These are phyloP conservation scores for Cheracebus regulus DNA, from an alignment of 2,797 vertebrate genomes.

Conservation along the genomic window DNA sequence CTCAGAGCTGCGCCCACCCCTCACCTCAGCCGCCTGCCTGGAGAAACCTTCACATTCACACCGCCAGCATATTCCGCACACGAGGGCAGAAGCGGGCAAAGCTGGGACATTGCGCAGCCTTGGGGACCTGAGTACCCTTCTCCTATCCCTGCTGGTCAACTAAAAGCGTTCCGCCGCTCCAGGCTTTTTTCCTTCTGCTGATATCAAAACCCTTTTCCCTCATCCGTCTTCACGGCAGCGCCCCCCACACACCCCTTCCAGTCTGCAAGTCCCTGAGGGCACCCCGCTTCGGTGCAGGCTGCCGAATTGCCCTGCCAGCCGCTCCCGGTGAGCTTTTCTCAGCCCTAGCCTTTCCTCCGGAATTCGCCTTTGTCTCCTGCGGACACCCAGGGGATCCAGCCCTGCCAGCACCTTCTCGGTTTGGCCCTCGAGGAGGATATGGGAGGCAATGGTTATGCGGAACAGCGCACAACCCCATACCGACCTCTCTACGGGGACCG, in stretches of 20 bases:
- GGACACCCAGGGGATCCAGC: slow-evolving; percentile 55
- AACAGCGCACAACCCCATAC: slow-evolving; percentile 46
- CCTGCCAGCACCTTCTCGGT: background rate
- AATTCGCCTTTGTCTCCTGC: slow-evolving; percentile 81
- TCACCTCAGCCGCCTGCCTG: no score
- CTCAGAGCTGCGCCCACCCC: background rate
- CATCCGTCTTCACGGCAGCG: background rate
- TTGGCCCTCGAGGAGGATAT: background rate
- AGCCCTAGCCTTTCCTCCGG: slow-evolving; percentile 49
- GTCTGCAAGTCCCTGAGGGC: background rate
- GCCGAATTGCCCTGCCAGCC: background rate
- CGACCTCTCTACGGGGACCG: slow-evolving; percentile 68
- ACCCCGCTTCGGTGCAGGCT: background rate
- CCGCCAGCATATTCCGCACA: slow-evolving; percentile 30
- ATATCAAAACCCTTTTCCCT: slow-evolving; percentile 23
- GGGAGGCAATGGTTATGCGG: background rate
- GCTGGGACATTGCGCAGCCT: slow-evolving; percentile 39
- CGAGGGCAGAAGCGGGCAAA: slow-evolving; percentile 71
- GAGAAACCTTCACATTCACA: background rate
- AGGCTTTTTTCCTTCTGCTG: slow-evolving; percentile 14
- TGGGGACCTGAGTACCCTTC: background rate
- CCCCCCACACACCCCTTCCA: slow-evolving; percentile 37
- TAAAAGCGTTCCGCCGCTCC: background rate
- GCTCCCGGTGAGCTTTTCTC: background rate
- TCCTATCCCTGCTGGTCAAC: slow-evolving; percentile 4